Evolutionary conservation across 2,797 vertebrate genomes (phyloP).

Genomic region (Parauchenoglanis punctatus): DNA sequence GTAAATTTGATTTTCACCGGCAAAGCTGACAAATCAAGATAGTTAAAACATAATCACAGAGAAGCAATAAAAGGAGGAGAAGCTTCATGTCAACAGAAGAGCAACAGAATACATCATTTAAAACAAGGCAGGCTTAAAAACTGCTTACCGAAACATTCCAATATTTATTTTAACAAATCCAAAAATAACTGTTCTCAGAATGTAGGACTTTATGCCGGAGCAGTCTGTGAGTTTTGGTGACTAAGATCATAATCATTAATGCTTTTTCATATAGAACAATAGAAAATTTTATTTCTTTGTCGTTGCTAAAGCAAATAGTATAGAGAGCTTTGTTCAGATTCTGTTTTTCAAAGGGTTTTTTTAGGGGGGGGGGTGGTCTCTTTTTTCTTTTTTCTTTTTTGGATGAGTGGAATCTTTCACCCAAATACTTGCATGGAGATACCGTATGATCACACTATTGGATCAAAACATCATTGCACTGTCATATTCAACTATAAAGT

Average conservation of each 20-base stretch:
- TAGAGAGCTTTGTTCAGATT: background rate
- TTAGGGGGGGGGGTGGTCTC: no score
- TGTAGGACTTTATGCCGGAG: background rate
- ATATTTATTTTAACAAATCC: background rate
- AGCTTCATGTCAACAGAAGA: background rate
- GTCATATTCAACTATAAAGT: background rate
- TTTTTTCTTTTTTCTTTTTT: no score
- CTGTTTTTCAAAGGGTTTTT: background rate
- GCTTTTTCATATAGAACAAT: background rate
- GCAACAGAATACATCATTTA: background rate
- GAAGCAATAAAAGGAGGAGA: background rate
- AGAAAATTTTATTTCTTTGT: background rate
- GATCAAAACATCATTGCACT: background rate
- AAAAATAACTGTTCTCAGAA: background rate
- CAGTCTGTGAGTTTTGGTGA: background rate
- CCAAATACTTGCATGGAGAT: background rate
- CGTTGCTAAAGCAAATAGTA: background rate
- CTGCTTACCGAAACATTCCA: background rate
- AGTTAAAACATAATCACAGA: background rate
- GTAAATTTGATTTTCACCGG: background rate
- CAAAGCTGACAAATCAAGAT: background rate
- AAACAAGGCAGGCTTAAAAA: background rate
- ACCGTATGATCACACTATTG: background rate
- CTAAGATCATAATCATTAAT: background rate
- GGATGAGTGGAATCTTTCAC: background rate